Evolutionary conservation across 2,888 invertebrate species (phyloP), one percentile per base, ranked within the genome.

Genomic region (Encarsia formosa): DNA sequence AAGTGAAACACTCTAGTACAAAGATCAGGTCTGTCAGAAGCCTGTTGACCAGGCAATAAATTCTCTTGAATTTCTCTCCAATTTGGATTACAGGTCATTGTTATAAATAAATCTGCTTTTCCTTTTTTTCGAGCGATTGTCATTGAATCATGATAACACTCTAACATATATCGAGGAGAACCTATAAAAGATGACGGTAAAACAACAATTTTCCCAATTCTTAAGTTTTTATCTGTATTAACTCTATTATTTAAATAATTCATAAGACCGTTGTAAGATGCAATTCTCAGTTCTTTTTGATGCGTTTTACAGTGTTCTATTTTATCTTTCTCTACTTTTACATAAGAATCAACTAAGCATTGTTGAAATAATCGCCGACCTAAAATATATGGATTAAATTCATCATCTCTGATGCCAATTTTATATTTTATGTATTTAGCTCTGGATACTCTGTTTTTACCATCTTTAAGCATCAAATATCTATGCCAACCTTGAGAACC

Each of bases 61-160:
- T 54, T 52, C 39, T 46, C 49, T 40, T 16, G 22, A 19, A 56
- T 58, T 40, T 58, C 52, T 24, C 15, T 26, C 47, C 48, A 56
- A 5, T 56, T 23, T 16, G 54, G 54, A 45, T 57, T 57, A 24
- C 55, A 58, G 1, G 53, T 56, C 47, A 58, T 55, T n/a, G 54
- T 56, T 5, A 59, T 37, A 22, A 20, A 58, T 29, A 58, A 16
- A 56, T 58, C 48, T n/a, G 56, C 52, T 54, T 57, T 57, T 20
- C 55, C 57, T 24, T 40, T 46, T 20, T 57, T 51, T 23, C 50
- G 19, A 8, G 54, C 57, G 26, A 58, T 54, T 4, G 51, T 52
- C 61, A 61, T 61, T 9, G 59, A 54, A 47, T 61, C 61, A 39
- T 61, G 59, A 43, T 56, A 58, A 32, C 43, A 35, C n/a, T 56